Base-by-base conservation (phyloP, 2,797 vertebrate species). In the Myotis daubentonii region DNA sequence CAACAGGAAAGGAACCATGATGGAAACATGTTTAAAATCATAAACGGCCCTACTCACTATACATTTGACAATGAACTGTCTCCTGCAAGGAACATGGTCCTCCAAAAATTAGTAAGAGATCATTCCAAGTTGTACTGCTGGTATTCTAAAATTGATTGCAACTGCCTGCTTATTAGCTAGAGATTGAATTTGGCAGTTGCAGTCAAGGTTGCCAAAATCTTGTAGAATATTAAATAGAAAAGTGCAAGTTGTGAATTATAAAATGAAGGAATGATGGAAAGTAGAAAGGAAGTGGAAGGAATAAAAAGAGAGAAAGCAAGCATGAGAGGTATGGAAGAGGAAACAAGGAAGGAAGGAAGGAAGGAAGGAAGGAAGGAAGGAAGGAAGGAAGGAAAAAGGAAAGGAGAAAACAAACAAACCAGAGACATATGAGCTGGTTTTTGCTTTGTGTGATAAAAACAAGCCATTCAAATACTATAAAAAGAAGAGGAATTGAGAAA, bases 51-150 rank as follows among this genome's bases (percentile, higher is more conserved):
- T 93, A 93, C 68, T 74, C 93, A 94, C 90, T 93, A 38, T 44
- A 91, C 95, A 94, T 94, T 92, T 96, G 94, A 96, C 88, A 96
- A 95, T 96, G 98, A 96, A 97, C 76, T 97, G 78, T 97, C 38
- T 70, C 60, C 94, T 87, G 28, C 6, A 8, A 93, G 57, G 96
- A 96, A 94, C 62, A 97, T 87, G 44, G n/a, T 74, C 81, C 89
- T 96, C 86, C 57, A 49, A 91, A 55, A 68, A 95, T 90, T 91
- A 19, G 47, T 33, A 80, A 94, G 47, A 95, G 80, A 97, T 94
- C 87, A 94, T 93, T 95, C 72, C 74, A 55, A 80, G 53, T 68
- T 62, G 89, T 85, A 94, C 10, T 92, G 84, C 49, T 95, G 96
- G 88, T 95, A 75, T 96, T 96, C 76, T 81, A 96, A 95, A 96